These are phyloP conservation scores for Dolichallabes microphthalmus DNA, from an alignment of 2,113 vertebrate species.

Conservation along the genomic window DNA sequence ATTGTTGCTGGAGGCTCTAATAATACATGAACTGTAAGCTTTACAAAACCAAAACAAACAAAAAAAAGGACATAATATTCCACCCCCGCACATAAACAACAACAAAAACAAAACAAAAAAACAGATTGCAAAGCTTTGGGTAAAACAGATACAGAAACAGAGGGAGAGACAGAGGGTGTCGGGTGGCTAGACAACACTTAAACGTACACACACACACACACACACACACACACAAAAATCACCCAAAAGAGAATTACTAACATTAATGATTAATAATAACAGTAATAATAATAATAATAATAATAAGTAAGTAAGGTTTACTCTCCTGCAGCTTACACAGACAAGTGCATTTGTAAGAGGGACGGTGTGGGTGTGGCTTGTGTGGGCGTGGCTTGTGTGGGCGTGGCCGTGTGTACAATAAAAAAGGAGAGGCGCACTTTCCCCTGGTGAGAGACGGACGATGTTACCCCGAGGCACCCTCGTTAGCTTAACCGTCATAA, in stretches of 20 bases:
- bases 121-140: slow-evolving; percentile 67
- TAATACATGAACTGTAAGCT: slow-evolving; percentile 79
- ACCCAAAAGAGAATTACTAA: not conserved
- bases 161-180: not conserved
- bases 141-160: slow-evolving; percentile 59
- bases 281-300: not conserved
- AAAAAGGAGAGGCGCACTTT: not conserved
- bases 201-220: not conserved
- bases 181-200: not conserved
- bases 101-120: slow-evolving; percentile 33
- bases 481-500: slow-evolving; percentile 12
- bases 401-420: not conserved
- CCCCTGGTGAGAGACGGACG: not conserved
- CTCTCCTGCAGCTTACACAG: not conserved
- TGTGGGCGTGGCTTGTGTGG: not conserved
- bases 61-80: slow-evolving; percentile 48
- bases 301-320: not conserved
- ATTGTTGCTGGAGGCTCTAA: slow-evolving; percentile 83
- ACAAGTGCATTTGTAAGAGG: not conserved
- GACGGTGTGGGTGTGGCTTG: not conserved
- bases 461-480: not conserved
- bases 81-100: slow-evolving; percentile 60
- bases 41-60: slow-evolving; percentile 70
- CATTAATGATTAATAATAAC: slow-evolving; percentile 15
- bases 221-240: not conserved